phyloP scores from a whole-genome alignment of 1,140 invertebrate species.

The Drosophila miranda region DNA sequence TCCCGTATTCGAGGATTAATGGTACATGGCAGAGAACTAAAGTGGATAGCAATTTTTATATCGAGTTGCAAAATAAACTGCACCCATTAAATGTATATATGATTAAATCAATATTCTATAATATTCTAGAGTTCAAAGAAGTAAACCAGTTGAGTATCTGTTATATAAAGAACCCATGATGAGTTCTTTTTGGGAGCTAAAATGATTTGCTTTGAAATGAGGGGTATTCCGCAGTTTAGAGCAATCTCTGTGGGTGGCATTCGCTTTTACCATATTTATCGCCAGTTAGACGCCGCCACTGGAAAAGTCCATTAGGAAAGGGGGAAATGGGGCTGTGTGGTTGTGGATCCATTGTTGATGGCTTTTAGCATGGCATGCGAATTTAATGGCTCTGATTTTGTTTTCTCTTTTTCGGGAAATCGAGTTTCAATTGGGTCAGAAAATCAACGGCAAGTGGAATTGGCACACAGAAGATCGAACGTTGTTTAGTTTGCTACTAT shows the following conservation, averaged over 20 bases:
- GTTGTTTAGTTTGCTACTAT: conserved; percentile 15
- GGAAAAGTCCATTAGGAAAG: conserved; percentile 27
- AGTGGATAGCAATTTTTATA: no score
- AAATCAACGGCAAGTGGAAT: conserved; percentile 18
- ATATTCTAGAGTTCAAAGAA: no score
- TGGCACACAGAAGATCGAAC: conserved; percentile 7
- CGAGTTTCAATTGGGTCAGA: conserved; percentile 55
- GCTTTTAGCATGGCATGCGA: conserved; percentile 48
- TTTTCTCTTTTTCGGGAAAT: conserved; percentile 52
- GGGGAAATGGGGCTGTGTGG: background rate
- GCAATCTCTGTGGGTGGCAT: no score
- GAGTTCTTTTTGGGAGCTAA: no score
- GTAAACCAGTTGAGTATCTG: no score
- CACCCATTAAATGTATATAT: no score
- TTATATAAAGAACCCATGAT: no score
- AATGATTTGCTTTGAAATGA: no score
- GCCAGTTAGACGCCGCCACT: conserved; percentile 31
- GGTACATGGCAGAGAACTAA: conserved; percentile 3
- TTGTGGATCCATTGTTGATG: conserved; percentile 47
- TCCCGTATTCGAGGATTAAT: conserved; percentile 21
- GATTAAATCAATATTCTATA: no score
- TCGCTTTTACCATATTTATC: conserved; percentile 29
- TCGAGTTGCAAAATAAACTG: no score
- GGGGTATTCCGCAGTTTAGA: no score
- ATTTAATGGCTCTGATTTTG: conserved; percentile 61